Evolutionary conservation across 2,113 vertebrate genomes (phyloP).

Genomic region (Lontra canadensis): DNA sequence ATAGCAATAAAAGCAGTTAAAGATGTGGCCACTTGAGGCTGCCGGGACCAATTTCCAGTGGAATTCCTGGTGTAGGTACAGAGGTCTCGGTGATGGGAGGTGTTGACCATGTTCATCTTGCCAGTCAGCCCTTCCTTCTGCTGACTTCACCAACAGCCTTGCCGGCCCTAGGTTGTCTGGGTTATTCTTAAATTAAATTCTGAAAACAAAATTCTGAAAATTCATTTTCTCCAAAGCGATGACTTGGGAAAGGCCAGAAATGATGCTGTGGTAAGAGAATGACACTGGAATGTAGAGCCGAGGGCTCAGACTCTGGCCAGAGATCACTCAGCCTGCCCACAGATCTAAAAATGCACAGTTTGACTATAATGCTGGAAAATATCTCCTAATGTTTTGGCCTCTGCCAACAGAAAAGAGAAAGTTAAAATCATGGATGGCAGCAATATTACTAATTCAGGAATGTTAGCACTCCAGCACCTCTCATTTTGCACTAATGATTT

Average conservation of each 20-base stretch:
- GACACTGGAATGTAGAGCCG: constrained; percentile 63
- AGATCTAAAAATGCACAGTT: constrained; percentile 79
- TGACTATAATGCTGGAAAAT: constrained; percentile 77
- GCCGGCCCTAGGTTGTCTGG: constrained; percentile 56
- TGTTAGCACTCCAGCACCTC: neutral
- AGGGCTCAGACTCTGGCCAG: constrained; percentile 74
- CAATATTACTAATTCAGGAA: constrained; percentile 69
- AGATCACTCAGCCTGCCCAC: constrained; percentile 81
- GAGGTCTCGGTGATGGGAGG: neutral
- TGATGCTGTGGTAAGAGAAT: constrained; percentile 59
- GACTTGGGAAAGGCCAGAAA: constrained; percentile 67
- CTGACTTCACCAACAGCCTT: constrained; percentile 7
- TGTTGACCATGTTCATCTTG: neutral
- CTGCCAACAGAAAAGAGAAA: constrained; percentile 74
- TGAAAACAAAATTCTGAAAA: constrained; percentile 76
- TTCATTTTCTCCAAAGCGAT: constrained; percentile 58
- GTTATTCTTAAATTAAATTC: constrained; percentile 72
- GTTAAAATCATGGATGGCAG: constrained; percentile 72
- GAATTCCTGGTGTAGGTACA: neutral
- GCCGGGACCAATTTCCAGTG: neutral
- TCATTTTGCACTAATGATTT: constrained; percentile 34
- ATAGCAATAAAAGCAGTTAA: neutral
- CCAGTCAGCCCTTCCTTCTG: neutral
- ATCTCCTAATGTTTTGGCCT: constrained; percentile 75
- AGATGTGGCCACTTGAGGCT: neutral